These are phyloP conservation scores for Zingel zingel DNA, from an alignment of 2,113 vertebrate species.

Conservation along the genomic window DNA sequence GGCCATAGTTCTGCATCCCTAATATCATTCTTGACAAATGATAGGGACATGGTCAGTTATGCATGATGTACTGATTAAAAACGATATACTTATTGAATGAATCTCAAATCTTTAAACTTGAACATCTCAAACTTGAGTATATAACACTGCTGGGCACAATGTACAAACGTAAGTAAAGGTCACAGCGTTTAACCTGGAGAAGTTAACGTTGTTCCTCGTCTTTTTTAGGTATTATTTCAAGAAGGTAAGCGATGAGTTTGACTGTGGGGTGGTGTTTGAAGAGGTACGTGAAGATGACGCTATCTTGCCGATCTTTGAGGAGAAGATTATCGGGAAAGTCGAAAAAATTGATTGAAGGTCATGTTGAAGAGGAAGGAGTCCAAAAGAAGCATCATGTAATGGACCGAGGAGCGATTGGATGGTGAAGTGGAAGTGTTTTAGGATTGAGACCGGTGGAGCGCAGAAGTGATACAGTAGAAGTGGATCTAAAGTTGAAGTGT, in stretches of 20 bases:
- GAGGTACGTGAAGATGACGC: slow-evolving; percentile 93
- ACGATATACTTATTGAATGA: not conserved
- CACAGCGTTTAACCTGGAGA: not conserved
- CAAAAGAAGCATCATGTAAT: not conserved
- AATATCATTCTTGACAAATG: not conserved
- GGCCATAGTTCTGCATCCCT: not conserved
- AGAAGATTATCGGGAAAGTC: slow-evolving; percentile 96
- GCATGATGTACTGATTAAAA: not conserved
- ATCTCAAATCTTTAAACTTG: not conserved
- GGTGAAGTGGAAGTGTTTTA: slow-evolving; percentile 64
- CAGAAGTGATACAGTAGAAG: slow-evolving; percentile 27
- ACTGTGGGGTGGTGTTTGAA: slow-evolving; percentile 96
- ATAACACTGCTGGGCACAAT: not conserved
- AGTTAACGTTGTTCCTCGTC: not conserved
- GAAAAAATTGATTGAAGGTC: slow-evolving; percentile 91
- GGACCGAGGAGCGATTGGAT: slow-evolving; percentile 3
- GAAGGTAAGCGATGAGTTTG: slow-evolving; percentile 96
- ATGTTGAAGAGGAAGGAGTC: not conserved
- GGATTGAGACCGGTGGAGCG: slow-evolving; percentile 71
- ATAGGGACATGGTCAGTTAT: not conserved
- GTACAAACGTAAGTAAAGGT: not conserved
- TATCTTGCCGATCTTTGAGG: slow-evolving; percentile 91
- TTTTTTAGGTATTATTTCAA: slow-evolving; percentile 95
- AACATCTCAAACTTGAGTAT: not conserved
- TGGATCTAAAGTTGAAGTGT: slow-evolving; percentile 74